Evolutionary conservation across 2,113 vertebrate genomes (phyloP).

Genomic region (Pteruthius melanotis): DNA sequence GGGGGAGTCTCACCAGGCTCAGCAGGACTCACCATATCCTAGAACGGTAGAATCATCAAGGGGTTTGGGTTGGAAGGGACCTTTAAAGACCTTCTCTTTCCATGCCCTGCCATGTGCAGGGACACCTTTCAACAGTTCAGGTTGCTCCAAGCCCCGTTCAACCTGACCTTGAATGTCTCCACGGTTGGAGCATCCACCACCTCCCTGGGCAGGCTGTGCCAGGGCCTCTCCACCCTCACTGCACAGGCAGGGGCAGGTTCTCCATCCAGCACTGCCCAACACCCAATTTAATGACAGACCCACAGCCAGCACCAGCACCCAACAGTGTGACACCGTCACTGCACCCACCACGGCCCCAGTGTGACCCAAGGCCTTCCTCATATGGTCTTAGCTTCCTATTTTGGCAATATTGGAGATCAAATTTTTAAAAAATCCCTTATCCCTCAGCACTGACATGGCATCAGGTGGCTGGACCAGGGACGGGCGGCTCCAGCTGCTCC

Average conservation of each 20-base stretch:
- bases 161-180: not conserved
- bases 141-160: not conserved
- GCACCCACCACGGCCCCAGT: fast-evolving
- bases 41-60: not conserved
- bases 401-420: not conserved
- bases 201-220: not conserved
- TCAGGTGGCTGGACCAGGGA: not conserved
- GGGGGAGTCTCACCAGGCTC: not conserved
- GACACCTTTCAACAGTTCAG: not conserved
- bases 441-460: not conserved
- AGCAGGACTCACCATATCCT: not conserved
- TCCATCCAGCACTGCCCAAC: not conserved
- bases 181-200: not conserved
- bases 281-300: fast-evolving
- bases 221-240: not conserved
- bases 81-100: not conserved
- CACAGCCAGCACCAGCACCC: not conserved
- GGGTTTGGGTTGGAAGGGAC: not conserved
- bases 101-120: fast-evolving
- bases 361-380: not conserved
- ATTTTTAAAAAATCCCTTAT: not conserved
- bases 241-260: not conserved
- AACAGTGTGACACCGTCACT: fast-evolving
- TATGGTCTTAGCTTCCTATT: not conserved
- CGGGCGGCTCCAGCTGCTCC: not conserved